A percentile compares a stretch with the other conserved stretches of the same genome.
Conservation (phyloP, 2,797 vertebrate genomes). For the Spheniscus humboldti region DNA sequence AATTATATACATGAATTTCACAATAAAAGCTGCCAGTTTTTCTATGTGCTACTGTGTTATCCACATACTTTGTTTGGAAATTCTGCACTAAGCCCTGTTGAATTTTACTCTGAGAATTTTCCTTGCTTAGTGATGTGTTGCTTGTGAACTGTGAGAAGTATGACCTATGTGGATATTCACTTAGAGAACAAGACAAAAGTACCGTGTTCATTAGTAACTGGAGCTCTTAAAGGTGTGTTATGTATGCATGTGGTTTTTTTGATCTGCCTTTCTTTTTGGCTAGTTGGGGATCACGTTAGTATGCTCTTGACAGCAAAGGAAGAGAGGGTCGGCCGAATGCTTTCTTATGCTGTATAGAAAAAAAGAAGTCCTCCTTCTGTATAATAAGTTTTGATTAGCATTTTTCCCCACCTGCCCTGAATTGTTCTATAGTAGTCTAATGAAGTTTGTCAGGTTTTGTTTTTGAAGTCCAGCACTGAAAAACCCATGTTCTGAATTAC, state of each 20-base stretch:
- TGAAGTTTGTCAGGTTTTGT: not conserved
- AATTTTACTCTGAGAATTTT: not conserved
- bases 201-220: not conserved
- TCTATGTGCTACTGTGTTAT: not conserved
- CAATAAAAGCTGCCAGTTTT: not conserved
- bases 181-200: not conserved
- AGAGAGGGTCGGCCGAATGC: not conserved
- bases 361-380: not conserved
- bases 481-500: not conserved
- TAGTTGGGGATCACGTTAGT: not conserved
- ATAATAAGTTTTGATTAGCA: not conserved
- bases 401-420: not conserved
- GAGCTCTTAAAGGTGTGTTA: not conserved
- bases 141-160: not conserved
- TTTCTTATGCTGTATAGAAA: not conserved
- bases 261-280: not conserved
- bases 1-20: not conserved
- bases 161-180: not conserved
- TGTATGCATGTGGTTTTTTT: not conserved
- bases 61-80: not conserved
- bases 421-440: not conserved
- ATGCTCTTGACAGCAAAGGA: not conserved
- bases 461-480: not conserved
- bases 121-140: not conserved
- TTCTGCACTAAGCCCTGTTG: not conserved